Evolutionary conservation across 1,140 invertebrate species (phyloP).

Genomic region (Riptortus pedestris): DNA sequence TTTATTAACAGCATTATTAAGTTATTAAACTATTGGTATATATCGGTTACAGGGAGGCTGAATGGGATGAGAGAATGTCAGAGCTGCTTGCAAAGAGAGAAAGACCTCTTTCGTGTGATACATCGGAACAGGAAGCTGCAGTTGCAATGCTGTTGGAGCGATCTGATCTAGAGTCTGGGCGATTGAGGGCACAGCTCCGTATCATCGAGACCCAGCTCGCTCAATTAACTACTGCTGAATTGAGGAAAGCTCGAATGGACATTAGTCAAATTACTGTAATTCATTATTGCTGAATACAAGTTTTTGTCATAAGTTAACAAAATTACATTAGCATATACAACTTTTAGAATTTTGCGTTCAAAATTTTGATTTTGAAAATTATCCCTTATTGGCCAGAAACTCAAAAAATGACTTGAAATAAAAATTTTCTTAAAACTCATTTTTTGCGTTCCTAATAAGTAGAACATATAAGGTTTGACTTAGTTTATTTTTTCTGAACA

Average conservation of each 20-base stretch:
- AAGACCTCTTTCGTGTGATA: conserved; percentile 1
- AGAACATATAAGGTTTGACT: too few relatives aligned
- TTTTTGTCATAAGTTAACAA: not conserved
- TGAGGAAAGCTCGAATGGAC: conserved; percentile 56
- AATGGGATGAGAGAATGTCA: conserved; percentile 45
- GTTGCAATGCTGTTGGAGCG: conserved; percentile 59
- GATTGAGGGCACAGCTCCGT: conserved; percentile 63
- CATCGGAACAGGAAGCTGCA: conserved; percentile 50
- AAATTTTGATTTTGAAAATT: too few relatives aligned
- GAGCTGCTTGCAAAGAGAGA: conserved; percentile 46
- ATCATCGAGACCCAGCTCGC: conserved; percentile 65
- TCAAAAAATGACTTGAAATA: too few relatives aligned
- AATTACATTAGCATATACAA: not conserved
- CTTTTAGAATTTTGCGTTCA: not conserved
- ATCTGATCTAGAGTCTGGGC: conserved; percentile 61
- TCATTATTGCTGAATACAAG: not conserved
- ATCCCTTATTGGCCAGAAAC: too few relatives aligned
- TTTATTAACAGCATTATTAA: too few relatives aligned
- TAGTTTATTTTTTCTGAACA: too few relatives aligned
- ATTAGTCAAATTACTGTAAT: conserved; percentile 54
- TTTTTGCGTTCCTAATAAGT: too few relatives aligned
- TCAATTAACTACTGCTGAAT: conserved; percentile 60
- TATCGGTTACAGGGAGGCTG: conserved; percentile 44
- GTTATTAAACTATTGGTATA: too few relatives aligned
- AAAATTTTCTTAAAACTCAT: too few relatives aligned